Base-by-base conservation (phyloP, 2,113 vertebrate species). In the Apeltes quadracus region DNA sequence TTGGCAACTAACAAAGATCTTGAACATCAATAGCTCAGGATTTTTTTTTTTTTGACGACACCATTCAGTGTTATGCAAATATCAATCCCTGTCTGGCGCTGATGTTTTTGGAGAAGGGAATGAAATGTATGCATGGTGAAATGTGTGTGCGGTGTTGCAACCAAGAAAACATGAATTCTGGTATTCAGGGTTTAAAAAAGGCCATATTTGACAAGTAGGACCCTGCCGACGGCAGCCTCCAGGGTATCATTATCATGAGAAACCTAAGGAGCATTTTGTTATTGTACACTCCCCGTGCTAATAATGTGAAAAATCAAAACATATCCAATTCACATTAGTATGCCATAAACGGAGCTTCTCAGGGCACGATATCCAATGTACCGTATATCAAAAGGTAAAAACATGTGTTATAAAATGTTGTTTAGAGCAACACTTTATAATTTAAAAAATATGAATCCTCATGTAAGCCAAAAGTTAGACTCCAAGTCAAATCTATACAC, bases 41-140 rank as follows among this genome's bases (percentile, higher is more conserved):
- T 84, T 87, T 80, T 72, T 74, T 87, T 80, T 72, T 74, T 15
- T 75, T 70, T 72, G 79, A 89, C 8, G 62, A 74, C 64, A 79
- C 61, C 58, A 69, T 83, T 87, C 75, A 83, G 66, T 75, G 63
- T 81, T 71, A 83, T 87, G 84, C 81, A 84, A 85, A 85, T 87
- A 73, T 39, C 2, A 43, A 61, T 76, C 50, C 57, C 72, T 51
- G 75, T 61, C 54, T 50, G 59, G 64, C 0, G 22, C 41, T 78
- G 56, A 66, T 48, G 59, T 51, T 65, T 54, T 41, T 64, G 44
- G 36, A 69, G 41, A 68, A 65, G 56, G 54, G 6, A 62, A 63
- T 22, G 14, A 72, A 70, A 76, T 53, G 27, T 48, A 44, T 77
- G 50, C 62, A 61, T 61, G 59, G 14, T 46, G 63, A 69, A 84